These are phyloP conservation scores for Habrosyne pyritoides DNA, from an alignment of 2,888 invertebrate genomes.

Conservation along the genomic window DNA sequence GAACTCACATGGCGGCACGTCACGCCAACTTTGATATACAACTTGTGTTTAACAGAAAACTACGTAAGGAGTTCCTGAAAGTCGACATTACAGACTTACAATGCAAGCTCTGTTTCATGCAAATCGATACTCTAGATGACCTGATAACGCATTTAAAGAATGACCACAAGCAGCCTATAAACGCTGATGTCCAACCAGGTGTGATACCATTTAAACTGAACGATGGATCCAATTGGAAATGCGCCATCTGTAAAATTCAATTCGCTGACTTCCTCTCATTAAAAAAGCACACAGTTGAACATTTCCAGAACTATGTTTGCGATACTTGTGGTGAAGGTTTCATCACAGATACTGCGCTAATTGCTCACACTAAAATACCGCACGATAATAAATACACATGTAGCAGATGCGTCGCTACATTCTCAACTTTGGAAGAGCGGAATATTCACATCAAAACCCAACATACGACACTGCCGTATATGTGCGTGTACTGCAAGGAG, in stretches of 20 bases:
- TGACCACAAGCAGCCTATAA: conserved; percentile 74
- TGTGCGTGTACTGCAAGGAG: conserved; percentile 75
- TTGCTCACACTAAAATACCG: conserved; percentile 69
- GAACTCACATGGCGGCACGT: conserved; percentile 70
- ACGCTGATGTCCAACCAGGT: conserved; percentile 71
- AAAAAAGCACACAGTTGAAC: conserved; percentile 72
- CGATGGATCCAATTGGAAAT: conserved; percentile 71
- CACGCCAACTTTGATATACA: conserved; percentile 72
- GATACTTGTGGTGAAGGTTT: conserved; percentile 78
- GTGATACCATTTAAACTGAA: conserved; percentile 73
- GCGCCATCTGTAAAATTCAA: conserved; percentile 70
- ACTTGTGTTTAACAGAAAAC: conserved; percentile 69
- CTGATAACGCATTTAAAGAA: conserved; percentile 68
- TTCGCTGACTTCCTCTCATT: conserved; percentile 71
- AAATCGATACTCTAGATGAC: conserved; percentile 67
- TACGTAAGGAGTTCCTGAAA: conserved; percentile 72
- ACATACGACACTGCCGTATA: conserved; percentile 70
- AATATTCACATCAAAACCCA: conserved; percentile 71
- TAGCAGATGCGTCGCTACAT: conserved; percentile 72
- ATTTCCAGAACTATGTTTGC: conserved; percentile 76
- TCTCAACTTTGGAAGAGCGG: conserved; percentile 68
- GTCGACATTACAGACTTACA: conserved; percentile 75
- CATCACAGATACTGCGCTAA: conserved; percentile 69
- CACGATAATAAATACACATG: conserved; percentile 75
- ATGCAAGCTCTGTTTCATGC: conserved; percentile 71